Conservation (phyloP, 2,113 vertebrate species). For the Pionites leucogaster region DNA sequence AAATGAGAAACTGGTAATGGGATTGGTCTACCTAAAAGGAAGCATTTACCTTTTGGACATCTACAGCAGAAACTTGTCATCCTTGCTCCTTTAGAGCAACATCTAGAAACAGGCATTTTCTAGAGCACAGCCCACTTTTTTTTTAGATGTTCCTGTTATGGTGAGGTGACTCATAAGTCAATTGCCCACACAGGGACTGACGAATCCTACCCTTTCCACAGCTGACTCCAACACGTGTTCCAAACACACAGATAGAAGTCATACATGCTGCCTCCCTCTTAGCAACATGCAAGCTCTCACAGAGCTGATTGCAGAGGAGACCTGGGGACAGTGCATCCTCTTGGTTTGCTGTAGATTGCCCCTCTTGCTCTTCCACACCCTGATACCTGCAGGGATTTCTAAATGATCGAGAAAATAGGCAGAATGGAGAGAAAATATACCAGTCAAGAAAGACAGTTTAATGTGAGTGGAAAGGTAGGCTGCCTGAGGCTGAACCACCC, state of each 20-base stretch:
- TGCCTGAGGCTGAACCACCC: not conserved
- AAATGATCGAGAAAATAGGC: not conserved
- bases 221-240: not conserved
- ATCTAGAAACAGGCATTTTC: not conserved
- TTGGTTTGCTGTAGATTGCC: not conserved
- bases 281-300: not conserved
- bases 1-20: not conserved
- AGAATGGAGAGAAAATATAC: not conserved
- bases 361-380: not conserved
- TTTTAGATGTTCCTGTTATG: not conserved
- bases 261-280: not conserved
- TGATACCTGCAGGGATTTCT: not conserved
- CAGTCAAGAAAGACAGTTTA: not conserved
- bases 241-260: not conserved
- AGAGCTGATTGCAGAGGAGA: not conserved
- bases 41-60: not conserved
- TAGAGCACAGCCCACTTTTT: not conserved
- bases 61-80: not conserved
- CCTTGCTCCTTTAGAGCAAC: not conserved
- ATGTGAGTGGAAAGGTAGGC: not conserved
- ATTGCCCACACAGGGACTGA: not conserved
- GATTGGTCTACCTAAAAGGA: not conserved
- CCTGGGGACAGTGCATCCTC: fast-evolving
- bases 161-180: not conserved
- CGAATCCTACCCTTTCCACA: not conserved